Evolutionary conservation across 2,113 vertebrate genomes (phyloP).

Genomic region (Dasyprocta punctata): DNA sequence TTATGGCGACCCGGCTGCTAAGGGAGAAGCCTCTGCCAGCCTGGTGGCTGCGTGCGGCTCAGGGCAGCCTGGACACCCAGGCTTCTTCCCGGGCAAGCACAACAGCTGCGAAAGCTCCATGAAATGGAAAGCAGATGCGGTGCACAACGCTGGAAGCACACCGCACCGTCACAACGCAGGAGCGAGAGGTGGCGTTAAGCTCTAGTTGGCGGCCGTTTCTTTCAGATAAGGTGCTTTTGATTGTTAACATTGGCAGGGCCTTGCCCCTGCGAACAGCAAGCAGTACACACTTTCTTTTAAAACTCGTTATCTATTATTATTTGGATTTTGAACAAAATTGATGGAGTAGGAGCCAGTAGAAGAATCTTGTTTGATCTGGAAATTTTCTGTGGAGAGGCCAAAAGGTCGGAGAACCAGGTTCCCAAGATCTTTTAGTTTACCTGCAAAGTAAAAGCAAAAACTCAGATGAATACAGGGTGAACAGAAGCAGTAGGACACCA

Average conservation of each 20-base stretch:
- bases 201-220: conserved; percentile 56
- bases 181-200: conserved; percentile 63
- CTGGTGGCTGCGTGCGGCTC: neutral
- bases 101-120: conserved; percentile 55
- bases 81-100: conserved; percentile 38
- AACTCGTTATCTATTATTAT: conserved; percentile 89
- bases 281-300: conserved; percentile 62
- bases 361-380: conserved; percentile 96
- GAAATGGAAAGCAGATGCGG: conserved; percentile 66
- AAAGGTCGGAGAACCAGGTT: conserved; percentile 97
- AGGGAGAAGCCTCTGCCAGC: neutral
- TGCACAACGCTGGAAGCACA: conserved; percentile 62
- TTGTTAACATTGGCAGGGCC: conserved; percentile 72
- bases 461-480: neutral
- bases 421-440: conserved; percentile 97
- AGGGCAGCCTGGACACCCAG: conserved; percentile 37
- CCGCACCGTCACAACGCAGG: conserved; percentile 26
- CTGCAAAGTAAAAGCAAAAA: conserved; percentile 83
- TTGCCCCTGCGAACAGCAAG: conserved; percentile 67
- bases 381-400: conserved; percentile 97
- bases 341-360: conserved; percentile 95
- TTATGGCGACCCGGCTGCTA: neutral
- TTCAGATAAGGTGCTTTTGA: conserved; percentile 66
- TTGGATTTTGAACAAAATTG: conserved; percentile 96
- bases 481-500: neutral